Evolutionary conservation across 1,140 invertebrate genomes (phyloP).

Genomic region (Monomorium pharaonis): DNA sequence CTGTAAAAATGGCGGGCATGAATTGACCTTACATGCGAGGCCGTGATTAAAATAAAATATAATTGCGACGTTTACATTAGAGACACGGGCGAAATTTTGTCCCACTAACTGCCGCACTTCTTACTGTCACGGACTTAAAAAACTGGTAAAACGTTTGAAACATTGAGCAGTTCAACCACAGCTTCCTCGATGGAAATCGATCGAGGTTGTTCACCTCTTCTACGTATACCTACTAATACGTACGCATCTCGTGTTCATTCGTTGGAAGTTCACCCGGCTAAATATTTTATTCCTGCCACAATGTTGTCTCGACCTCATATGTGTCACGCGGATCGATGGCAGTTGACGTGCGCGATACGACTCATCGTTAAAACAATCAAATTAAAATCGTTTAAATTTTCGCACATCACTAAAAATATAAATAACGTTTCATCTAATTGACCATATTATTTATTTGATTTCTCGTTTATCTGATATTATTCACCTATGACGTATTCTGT

Average conservation of each 20-base stretch:
- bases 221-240: constrained; percentile 25
- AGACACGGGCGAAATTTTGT: neutral
- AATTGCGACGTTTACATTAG: neutral
- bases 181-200: constrained; percentile 35
- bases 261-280: neutral
- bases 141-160: neutral
- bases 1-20: neutral
- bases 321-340: constrained; percentile 20
- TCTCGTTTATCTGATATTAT: neutral
- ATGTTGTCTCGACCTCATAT: neutral
- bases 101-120: neutral
- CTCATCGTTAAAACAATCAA: neutral
- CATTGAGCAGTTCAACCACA: constrained; percentile 10
- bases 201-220: constrained; percentile 49
- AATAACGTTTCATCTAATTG: neutral
- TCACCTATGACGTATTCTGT: neutral
- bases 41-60: neutral
- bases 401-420: neutral
- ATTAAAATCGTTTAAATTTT: neutral
- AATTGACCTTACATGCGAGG: neutral
- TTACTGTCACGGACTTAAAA: neutral
- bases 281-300: constrained; percentile 35
- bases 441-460: neutral
- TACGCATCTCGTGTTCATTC: constrained; percentile 30
- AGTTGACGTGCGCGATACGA: neutral